These are phyloP conservation scores for Alentia gelatinosa DNA, from an alignment of 2,888 invertebrate genomes.

Conservation along the genomic window DNA sequence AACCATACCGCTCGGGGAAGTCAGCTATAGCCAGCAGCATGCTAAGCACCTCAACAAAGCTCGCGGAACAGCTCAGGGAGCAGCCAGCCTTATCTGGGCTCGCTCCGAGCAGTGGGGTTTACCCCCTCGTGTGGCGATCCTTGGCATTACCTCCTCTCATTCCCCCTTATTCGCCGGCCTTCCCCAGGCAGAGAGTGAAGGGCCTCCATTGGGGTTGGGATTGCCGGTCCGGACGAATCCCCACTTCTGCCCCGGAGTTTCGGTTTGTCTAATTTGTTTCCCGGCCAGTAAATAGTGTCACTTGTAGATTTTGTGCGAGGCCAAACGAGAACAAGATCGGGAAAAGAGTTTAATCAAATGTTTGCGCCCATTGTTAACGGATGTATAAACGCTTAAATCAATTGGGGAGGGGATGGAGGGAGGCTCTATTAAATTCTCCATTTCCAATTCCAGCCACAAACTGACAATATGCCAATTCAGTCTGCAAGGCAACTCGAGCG, in stretches of 20 bases:
- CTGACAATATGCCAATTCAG: conserved; percentile 18
- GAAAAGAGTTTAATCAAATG: conserved; percentile 16
- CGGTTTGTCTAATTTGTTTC: background rate
- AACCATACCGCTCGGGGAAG: background rate
- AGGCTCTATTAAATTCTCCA: conserved; percentile 17
- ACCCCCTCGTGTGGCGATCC: background rate
- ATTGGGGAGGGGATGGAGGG: too few relatives aligned
- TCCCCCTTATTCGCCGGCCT: background rate
- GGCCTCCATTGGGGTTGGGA: background rate
- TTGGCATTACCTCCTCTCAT: background rate
- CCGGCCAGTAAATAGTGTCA: background rate
- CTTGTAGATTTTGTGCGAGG: background rate
- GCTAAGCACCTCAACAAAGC: background rate
- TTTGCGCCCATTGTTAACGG: background rate
- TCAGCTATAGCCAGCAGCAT: background rate
- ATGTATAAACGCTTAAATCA: background rate
- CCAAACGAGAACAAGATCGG: background rate
- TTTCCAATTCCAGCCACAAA: background rate
- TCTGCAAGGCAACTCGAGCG: background rate
- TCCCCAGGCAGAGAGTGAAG: background rate
- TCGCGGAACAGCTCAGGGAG: background rate
- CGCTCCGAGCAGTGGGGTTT: background rate
- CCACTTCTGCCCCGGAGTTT: background rate
- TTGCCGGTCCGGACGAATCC: background rate
- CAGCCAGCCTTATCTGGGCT: background rate